These are phyloP conservation scores for Sycon ciliatum DNA, from an alignment of 37 sponge, comb jelly and placozoan species.

Conservation along the genomic window DNA sequence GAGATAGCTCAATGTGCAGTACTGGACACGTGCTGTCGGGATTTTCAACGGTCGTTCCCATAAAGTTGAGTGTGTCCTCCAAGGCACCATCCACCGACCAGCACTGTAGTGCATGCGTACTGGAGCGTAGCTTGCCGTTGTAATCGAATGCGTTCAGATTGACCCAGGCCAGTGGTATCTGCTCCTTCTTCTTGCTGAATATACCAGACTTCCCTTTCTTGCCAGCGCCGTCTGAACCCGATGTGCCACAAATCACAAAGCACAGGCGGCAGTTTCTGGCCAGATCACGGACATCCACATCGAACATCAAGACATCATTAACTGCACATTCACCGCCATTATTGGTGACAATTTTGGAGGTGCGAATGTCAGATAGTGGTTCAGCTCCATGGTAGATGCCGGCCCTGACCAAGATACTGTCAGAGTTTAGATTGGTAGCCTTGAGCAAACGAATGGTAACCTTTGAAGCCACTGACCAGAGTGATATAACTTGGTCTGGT, in stretches of 20 bases:
- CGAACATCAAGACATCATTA: conserved; percentile 80
- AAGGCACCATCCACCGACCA: conserved; percentile 65
- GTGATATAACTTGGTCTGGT: too few relatives aligned
- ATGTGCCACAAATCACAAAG: conserved; percentile 31
- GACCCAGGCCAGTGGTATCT: conserved; percentile 71
- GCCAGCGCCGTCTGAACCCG: not conserved
- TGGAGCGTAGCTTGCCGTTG: conserved; percentile 45
- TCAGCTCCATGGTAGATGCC: conserved; percentile 75
- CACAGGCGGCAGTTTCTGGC: conserved; percentile 85
- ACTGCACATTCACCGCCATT: conserved; percentile 30
- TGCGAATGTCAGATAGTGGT: conserved; percentile 34
- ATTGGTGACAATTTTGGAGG: conserved; percentile 27
- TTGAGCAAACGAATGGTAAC: too few relatives aligned
- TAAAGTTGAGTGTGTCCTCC: conserved; percentile 64
- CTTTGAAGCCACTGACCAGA: too few relatives aligned
- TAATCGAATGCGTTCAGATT: conserved; percentile 75
- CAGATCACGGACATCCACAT: conserved; percentile 53
- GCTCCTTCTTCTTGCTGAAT: too few relatives aligned
- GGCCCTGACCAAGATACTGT: conserved; percentile 61
- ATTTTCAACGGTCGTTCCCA: conserved; percentile 72
- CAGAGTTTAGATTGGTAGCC: too few relatives aligned
- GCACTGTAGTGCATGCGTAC: conserved; percentile 41
- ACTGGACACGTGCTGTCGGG: conserved; percentile 31
- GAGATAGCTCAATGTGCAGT: conserved; percentile 45
- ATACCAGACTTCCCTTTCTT: too few relatives aligned